A percentile compares a stretch with the other conserved stretches of the same genome.
Conservation (phyloP, 2,113 vertebrate genomes). For the Monarcha castaneiventris region DNA sequence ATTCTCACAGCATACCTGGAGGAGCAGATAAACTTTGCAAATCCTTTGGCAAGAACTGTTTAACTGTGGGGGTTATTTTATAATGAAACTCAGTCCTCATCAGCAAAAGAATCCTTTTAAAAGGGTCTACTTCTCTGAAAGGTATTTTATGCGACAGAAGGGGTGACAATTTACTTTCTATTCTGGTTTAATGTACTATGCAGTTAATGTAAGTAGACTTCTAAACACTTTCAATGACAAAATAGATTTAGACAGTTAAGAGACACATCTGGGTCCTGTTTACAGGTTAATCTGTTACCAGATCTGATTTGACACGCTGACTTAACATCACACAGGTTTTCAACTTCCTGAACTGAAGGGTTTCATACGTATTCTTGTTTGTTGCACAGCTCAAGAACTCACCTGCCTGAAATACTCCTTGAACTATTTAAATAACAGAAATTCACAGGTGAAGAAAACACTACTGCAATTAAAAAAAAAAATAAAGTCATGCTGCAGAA, state of each 20-base stretch:
- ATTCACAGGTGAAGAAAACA: background rate
- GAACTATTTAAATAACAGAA: background rate
- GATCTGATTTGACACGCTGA: conserved; percentile 29
- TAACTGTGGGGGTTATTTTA: background rate
- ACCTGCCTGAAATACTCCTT: background rate
- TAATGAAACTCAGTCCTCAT: background rate
- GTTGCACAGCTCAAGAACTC: background rate
- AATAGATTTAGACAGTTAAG: conserved; percentile 20
- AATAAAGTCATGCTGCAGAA: background rate
- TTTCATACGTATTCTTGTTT: background rate
- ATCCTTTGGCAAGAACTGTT: background rate
- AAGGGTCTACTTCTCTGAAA: background rate
- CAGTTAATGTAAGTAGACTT: background rate
- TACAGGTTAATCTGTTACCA: conserved; percentile 51
- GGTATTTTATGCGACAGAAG: background rate
- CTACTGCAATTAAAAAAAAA: background rate
- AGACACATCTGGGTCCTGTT: conserved; percentile 4
- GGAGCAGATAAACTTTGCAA: background rate
- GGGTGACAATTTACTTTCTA: background rate
- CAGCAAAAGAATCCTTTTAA: background rate
- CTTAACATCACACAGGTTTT: background rate
- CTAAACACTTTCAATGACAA: conserved; percentile 3
- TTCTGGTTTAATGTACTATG: background rate
- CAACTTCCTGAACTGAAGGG: background rate
- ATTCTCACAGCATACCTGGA: background rate